Percentiles rank a stretch among this genome's conserved stretches.
phyloP scores from a whole-genome alignment of 2,888 invertebrate species.

The Dromius quadrimaculatus region DNA sequence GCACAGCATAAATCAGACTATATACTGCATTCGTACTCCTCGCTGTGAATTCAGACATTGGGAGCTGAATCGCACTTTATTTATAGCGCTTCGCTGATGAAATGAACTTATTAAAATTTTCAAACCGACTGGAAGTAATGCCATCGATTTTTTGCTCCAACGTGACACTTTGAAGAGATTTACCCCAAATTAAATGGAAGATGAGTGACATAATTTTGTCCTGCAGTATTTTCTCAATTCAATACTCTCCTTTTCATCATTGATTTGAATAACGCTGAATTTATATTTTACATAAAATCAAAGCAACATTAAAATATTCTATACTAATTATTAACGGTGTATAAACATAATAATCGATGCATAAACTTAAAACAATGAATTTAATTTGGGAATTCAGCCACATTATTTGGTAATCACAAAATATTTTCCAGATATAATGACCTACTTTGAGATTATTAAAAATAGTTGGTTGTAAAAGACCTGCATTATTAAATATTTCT shows the following conservation, averaged over 20 bases:
- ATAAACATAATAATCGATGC: not conserved
- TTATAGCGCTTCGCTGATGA: conserved; percentile 31
- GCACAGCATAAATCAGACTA: conserved; percentile 33
- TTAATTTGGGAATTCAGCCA: not conserved
- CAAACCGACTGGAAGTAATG: conserved; percentile 33
- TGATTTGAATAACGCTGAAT: no score
- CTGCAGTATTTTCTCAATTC: no score
- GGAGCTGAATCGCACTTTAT: conserved; percentile 25
- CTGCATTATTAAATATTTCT: conserved; percentile 27
- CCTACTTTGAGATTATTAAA: conserved; percentile 7
- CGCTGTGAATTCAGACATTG: conserved; percentile 17
- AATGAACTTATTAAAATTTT: conserved; percentile 43
- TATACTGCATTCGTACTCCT: not conserved
- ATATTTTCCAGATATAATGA: conserved; percentile 2
- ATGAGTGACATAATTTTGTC: no score
- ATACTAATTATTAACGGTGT: no score
- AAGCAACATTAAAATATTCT: no score
- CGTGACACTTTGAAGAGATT: conserved; percentile 1
- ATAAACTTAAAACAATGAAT: not conserved
- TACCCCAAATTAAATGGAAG: no score
- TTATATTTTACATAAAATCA: no score
- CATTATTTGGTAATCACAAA: not conserved
- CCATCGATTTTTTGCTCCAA: conserved; percentile 1
- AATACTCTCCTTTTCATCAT: no score
- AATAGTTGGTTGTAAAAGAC: not conserved